These are phyloP conservation scores for Symphodus melops DNA, from an alignment of 2,113 vertebrate genomes.

Conservation along the genomic window DNA sequence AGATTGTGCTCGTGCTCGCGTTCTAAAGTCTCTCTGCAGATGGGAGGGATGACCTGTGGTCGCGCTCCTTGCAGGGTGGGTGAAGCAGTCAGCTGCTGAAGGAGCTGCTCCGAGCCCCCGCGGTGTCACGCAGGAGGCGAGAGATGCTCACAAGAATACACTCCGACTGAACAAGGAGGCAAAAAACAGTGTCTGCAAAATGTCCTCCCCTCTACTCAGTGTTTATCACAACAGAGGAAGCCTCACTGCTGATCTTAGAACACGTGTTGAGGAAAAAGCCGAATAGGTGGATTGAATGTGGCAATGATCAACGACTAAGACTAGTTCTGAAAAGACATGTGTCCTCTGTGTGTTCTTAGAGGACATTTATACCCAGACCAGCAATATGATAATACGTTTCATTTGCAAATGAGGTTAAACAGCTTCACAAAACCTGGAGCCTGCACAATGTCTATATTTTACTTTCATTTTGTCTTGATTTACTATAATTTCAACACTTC, in stretches of 20 bases:
- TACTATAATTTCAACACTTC: slow-evolving; percentile 35
- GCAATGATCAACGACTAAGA: slow-evolving; percentile 12
- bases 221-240: slow-evolving; percentile 45
- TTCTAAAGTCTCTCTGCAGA: no score
- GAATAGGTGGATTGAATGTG: slow-evolving; percentile 47
- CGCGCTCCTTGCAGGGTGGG: no score
- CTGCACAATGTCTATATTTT: slow-evolving; percentile 32
- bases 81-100: no score
- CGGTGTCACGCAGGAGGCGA: no score
- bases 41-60: no score
- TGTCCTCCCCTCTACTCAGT: slow-evolving; percentile 59
- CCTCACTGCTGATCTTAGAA: slow-evolving; percentile 8
- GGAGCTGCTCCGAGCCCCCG: no score
- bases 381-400: slow-evolving; percentile 1
- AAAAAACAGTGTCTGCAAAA: slow-evolving; percentile 48
- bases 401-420: slow-evolving; percentile 53
- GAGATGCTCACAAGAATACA: slow-evolving; percentile 9
- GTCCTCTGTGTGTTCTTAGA: slow-evolving; percentile 61
- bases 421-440: not conserved
- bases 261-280: slow-evolving; percentile 36
- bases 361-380: slow-evolving; percentile 47
- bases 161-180: slow-evolving; percentile 6
- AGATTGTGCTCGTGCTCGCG: no score
- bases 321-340: slow-evolving; percentile 10
- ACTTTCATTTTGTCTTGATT: slow-evolving; percentile 36